A percentile compares a stretch with the other conserved stretches of the same genome.
phyloP scores from a whole-genome alignment of 2,797 vertebrate species.

The Sarcoramphus papa region DNA sequence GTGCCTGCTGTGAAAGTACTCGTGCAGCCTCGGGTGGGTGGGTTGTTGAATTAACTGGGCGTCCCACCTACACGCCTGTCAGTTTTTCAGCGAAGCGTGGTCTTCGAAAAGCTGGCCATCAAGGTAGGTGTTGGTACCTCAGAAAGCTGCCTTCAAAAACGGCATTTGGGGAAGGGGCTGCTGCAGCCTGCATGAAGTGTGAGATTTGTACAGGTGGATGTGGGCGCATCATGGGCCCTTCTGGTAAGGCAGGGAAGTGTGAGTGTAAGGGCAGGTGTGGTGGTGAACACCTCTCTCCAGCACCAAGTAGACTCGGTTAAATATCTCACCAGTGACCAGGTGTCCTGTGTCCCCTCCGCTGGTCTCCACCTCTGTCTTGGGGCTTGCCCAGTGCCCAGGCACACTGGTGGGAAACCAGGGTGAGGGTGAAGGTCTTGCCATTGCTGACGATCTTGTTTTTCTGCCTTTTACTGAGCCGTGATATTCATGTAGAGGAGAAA shows the following conservation, averaged over 20 bases:
- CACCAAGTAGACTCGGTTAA: not conserved
- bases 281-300: not conserved
- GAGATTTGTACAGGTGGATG: no score
- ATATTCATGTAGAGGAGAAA: not conserved
- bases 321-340: not conserved
- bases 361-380: not conserved
- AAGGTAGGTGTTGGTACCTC: not conserved
- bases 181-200: no score
- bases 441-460: not conserved
- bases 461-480: not conserved
- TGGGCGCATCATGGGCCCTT: not conserved
- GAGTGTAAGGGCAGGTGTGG: not conserved
- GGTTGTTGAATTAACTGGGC: not conserved
- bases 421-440: not conserved
- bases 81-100: not conserved
- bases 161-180: not conserved
- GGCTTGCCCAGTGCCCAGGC: not conserved
- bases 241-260: not conserved
- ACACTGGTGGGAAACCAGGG: not conserved
- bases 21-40: not conserved
- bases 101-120: not conserved
- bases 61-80: fast-evolving
- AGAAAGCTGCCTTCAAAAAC: not conserved
- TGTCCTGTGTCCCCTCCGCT: fast-evolving
- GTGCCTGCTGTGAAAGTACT: not conserved